phyloP scores from a whole-genome alignment of 1,140 invertebrate genomes.

The Rhagoletis pomonella region DNA sequence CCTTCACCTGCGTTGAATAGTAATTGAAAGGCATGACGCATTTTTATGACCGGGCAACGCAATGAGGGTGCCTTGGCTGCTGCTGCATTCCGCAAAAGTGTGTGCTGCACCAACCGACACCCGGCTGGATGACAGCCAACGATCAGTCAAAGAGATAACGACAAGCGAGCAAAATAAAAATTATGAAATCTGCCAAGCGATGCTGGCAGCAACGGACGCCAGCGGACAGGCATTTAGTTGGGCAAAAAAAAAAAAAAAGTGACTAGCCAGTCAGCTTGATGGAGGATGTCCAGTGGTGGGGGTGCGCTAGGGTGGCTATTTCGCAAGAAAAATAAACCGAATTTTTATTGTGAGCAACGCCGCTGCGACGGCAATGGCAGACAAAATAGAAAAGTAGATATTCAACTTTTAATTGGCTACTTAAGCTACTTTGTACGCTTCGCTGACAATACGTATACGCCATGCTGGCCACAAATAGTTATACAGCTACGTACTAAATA shows the following conservation, averaged over 20 bases:
- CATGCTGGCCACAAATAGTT: background rate
- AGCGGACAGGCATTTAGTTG: background rate
- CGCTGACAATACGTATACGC: constrained; percentile 40
- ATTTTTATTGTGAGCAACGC: constrained; percentile 7
- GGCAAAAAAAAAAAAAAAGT: background rate
- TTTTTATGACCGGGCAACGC: background rate
- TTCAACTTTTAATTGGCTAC: constrained; percentile 41
- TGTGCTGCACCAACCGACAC: constrained; percentile 15
- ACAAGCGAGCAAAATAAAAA: background rate
- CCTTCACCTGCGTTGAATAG: constrained; percentile 13
- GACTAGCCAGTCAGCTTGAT: background rate
- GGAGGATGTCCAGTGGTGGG: background rate
- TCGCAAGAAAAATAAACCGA: background rate
- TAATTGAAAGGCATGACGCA: constrained; percentile 15
- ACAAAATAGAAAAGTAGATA: background rate
- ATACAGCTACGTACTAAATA: too few species aligned
- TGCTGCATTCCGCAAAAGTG: constrained; percentile 8
- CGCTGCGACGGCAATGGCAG: background rate
- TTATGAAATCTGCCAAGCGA: constrained; percentile 37
- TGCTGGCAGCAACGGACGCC: background rate
- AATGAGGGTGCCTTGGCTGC: background rate
- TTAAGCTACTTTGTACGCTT: constrained; percentile 51
- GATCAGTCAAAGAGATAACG: constrained; percentile 24
- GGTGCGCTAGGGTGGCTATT: background rate
- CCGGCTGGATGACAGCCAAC: constrained; percentile 49